Percentiles rank a stretch among this genome's conserved stretches.
Conservation (phyloP, 2,888 invertebrate genomes). For the Hirtodrosophila trivittata region DNA sequence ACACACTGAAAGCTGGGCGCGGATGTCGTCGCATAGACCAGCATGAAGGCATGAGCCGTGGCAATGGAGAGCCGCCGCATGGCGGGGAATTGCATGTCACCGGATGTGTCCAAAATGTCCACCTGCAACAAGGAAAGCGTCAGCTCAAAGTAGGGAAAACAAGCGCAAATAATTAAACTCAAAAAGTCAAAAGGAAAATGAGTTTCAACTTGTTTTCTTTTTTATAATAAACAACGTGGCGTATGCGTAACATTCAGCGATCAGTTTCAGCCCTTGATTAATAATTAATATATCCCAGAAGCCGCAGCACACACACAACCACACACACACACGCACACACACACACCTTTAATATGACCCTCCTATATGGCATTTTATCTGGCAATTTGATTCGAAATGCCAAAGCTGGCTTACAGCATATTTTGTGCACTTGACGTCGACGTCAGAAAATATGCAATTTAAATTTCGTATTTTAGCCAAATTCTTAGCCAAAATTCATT, state of each 20-base stretch:
- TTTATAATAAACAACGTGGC: slow-evolving; percentile 3
- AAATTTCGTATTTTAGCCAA: background rate
- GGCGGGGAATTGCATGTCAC: slow-evolving; percentile 95
- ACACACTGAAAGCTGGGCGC: slow-evolving; percentile 89
- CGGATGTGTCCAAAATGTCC: slow-evolving; percentile 92
- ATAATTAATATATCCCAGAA: slow-evolving; percentile 11
- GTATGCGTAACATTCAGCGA: slow-evolving; percentile 27
- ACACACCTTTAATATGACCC: too few species aligned
- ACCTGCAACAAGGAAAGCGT: slow-evolving; percentile 85
- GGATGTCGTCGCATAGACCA: slow-evolving; percentile 93
- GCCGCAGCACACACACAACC: background rate
- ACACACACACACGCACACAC: background rate
- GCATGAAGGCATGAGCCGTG: slow-evolving; percentile 93
- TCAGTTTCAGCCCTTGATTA: slow-evolving; percentile 7
- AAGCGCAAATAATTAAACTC: background rate
- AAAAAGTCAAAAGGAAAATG: background rate
- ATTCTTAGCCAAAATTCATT: background rate
- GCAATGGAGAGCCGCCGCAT: slow-evolving; percentile 94
- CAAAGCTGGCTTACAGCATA: too few species aligned
- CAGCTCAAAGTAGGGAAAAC: background rate
- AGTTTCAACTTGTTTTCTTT: background rate
- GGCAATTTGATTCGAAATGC: too few species aligned
- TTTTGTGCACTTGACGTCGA: too few species aligned
- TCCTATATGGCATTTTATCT: too few species aligned
- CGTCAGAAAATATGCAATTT: too few species aligned